Conservation (phyloP, 1,140 invertebrate genomes). For the Nautilus pompilius region DNA sequence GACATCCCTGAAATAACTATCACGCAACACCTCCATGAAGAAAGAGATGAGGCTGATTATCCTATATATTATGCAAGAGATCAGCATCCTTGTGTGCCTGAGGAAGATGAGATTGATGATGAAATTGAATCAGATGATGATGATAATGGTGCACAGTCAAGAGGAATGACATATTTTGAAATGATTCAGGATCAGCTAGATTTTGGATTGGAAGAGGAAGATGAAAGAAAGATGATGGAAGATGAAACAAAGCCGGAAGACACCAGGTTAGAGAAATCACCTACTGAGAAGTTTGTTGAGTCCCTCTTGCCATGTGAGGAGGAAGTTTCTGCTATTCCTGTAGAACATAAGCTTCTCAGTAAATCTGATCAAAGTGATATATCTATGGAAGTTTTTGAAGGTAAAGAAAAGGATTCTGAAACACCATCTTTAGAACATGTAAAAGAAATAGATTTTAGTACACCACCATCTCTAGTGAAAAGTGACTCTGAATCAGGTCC, state of each 20-base stretch:
- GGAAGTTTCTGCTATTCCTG: too few species aligned
- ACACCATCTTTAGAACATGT: too few species aligned
- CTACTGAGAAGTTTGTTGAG: too few species aligned
- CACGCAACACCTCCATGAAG: constrained; percentile 65
- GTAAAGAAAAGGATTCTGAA: background rate
- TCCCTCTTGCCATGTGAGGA: too few species aligned
- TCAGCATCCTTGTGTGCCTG: background rate
- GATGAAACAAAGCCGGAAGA: background rate
- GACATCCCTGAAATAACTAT: constrained; percentile 69
- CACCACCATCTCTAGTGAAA: constrained; percentile 15
- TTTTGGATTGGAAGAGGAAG: constrained; percentile 7
- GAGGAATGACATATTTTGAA: constrained; percentile 4
- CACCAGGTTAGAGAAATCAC: too few species aligned
- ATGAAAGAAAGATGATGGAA: background rate
- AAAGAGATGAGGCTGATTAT: constrained; percentile 53
- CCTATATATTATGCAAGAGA: constrained; percentile 30
- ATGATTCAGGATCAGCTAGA: constrained; percentile 2
- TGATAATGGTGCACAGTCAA: constrained; percentile 2
- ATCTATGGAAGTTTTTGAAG: too few species aligned
- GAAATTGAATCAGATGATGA: constrained; percentile 32
- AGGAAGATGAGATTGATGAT: constrained; percentile 14
- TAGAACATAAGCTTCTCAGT: too few species aligned
- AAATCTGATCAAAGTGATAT: too few species aligned
- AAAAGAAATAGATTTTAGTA: too few species aligned
- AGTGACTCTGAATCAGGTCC: constrained; percentile 15